phyloP scores from a whole-genome alignment of 2,113 vertebrate genomes.

The Bubo bubo region DNA sequence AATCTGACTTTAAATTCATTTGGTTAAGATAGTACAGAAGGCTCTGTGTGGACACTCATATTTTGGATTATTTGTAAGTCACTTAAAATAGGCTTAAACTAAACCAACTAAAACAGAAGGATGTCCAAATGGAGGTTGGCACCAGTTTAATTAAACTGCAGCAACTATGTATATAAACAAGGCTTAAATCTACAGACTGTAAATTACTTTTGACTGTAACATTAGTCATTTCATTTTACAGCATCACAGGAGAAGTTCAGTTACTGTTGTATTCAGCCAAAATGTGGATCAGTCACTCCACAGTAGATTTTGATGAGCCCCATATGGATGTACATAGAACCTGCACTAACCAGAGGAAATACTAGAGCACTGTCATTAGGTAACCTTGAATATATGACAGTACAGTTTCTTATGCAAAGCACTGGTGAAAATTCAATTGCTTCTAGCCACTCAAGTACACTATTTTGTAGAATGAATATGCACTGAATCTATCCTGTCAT shows the following conservation, averaged over 20 bases:
- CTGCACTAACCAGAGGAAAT: neutral
- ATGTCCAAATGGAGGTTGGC: conserved; percentile 53
- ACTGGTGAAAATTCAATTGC: neutral
- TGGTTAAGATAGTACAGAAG: neutral
- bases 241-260: conserved; percentile 38
- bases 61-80: conserved; percentile 31
- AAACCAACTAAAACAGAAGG: conserved; percentile 53
- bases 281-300: conserved; percentile 37
- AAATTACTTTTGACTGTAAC: conserved; percentile 61
- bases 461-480: neutral
- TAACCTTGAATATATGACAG: neutral
- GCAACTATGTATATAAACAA: conserved; percentile 53
- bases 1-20: conserved; percentile 8
- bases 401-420: neutral
- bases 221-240: conserved; percentile 59
- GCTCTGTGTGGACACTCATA: neutral
- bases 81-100: conserved; percentile 40
- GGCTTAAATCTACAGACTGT: conserved; percentile 56
- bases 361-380: neutral
- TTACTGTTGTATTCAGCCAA: conserved; percentile 38
- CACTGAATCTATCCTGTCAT: neutral
- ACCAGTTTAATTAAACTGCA: conserved; percentile 63
- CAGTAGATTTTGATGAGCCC: conserved; percentile 17
- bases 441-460: neutral
- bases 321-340: conserved; percentile 6